Evolutionary conservation across 2,888 invertebrate genomes (phyloP), one percentile per base, ranked within the genome.

Genomic region (Bimastos eiseni): DNA sequence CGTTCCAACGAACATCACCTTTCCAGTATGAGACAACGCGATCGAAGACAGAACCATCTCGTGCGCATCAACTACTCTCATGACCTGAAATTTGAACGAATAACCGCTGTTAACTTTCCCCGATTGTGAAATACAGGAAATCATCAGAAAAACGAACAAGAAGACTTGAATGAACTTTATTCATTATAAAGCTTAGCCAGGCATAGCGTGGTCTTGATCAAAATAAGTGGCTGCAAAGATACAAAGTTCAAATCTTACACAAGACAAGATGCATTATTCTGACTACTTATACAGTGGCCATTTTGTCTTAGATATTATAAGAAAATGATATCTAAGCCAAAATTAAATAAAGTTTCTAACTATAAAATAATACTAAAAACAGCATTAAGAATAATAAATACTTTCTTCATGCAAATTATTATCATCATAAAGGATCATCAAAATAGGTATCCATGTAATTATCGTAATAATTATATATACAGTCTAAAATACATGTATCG

Each of bases 1-100:
- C 17, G 97, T 97, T n/a, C 97, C 96, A 86, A 97, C 96, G 94
- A 98, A 98, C 93, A 98, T 95, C 96, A 97, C 97, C 92, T 97
- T 95, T 93, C 98, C 97, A 0, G 97, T 97, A 93, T 97, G 96
- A 1, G 98, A 97, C 93, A 98, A 94, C 0, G 96, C 95, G 5
- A 97, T 94, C 95, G 89, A 96, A 92, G 97, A 96, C 89, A 97
- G 95, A 4, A 94, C 94, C 38, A 94, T 93, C 33, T 95, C 95
- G 34, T 86, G 30, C 86, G 86, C 34, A 19, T 86, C 86, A 34
- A 86, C 86, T 24, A 34, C 30, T 34, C 86, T 34, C 86, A 86
- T 34, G 86, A 86, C 37, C 86, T 86, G 17, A 70, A 70, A 30
- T n/a, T 30, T 70, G 11, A 15, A n/a, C 0, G 0, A n/a, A n/a